Conservation (phyloP, 2,113 vertebrate genomes). For the Emydocephalus ijimae region DNA sequence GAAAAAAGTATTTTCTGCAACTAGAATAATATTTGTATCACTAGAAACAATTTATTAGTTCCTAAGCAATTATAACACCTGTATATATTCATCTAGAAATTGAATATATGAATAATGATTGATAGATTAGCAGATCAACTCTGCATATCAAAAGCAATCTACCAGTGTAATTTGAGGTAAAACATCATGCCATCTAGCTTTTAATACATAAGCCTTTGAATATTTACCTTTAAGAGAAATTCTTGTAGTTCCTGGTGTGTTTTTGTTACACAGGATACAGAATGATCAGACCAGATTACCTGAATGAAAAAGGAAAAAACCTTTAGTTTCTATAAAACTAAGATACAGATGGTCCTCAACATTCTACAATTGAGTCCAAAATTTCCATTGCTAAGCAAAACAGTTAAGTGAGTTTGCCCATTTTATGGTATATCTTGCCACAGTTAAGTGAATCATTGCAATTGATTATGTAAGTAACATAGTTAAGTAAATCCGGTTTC, state of each 20-base stretch:
- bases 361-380: neutral
- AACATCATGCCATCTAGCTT: neutral
- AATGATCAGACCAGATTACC: conserved; percentile 90
- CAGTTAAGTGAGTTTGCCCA: neutral
- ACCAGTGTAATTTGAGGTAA: neutral
- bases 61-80: neutral
- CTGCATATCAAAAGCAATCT: neutral
- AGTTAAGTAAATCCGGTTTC: neutral
- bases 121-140: neutral
- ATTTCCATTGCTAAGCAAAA: neutral
- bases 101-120: neutral
- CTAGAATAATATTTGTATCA: neutral
- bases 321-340: neutral
- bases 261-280: conserved; percentile 86
- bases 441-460: neutral
- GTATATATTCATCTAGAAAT: neutral
- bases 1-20: neutral
- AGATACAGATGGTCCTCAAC: neutral
- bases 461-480: neutral
- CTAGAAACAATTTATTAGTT: neutral
- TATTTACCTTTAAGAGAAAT: conserved; percentile 88
- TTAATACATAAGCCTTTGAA: conserved; percentile 4
- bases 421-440: neutral
- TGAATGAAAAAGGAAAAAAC: conserved; percentile 61
- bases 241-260: conserved; percentile 89